A percentile compares a stretch with the other conserved stretches of the same genome.
These are phyloP conservation scores for Archivesica marissinica DNA, from an alignment of 1,140 invertebrate genomes.

Conservation along the genomic window DNA sequence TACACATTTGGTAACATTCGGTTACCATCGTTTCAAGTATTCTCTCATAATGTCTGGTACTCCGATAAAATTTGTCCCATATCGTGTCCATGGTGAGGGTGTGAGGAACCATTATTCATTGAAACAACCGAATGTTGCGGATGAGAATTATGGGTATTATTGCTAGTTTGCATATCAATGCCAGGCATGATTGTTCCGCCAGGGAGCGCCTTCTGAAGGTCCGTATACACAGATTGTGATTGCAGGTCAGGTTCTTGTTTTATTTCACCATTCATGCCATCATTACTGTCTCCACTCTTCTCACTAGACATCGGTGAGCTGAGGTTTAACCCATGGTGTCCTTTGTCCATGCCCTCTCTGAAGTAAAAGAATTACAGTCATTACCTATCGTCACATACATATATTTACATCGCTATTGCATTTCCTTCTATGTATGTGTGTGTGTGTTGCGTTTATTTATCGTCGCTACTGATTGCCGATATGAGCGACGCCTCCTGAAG, in stretches of 20 bases:
- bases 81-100: constrained; percentile 49
- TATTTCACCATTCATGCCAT: constrained; percentile 57
- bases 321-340: constrained; percentile 25
- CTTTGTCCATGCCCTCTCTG: constrained; percentile 48
- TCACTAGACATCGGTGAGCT: constrained; percentile 54
- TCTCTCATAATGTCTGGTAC: constrained; percentile 61
- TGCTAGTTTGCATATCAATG: constrained; percentile 58
- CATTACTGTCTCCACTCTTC: constrained; percentile 55
- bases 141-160: constrained; percentile 56
- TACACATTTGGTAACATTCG: background rate
- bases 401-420: no score
- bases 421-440: no score
- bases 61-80: constrained; percentile 61
- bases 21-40: constrained; percentile 4
- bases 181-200: constrained; percentile 40
- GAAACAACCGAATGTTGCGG: constrained; percentile 52
- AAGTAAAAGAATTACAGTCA: constrained; percentile 14
- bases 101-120: constrained; percentile 57
- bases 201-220: constrained; percentile 60
- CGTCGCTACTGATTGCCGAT: no score
- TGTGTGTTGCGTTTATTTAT: no score
- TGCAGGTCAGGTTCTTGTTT: constrained; percentile 53
- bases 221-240: constrained; percentile 49
- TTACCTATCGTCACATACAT: no score
- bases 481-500: no score